phyloP scores from a whole-genome alignment of 2,797 vertebrate species.

The Intellagama lesueurii region DNA sequence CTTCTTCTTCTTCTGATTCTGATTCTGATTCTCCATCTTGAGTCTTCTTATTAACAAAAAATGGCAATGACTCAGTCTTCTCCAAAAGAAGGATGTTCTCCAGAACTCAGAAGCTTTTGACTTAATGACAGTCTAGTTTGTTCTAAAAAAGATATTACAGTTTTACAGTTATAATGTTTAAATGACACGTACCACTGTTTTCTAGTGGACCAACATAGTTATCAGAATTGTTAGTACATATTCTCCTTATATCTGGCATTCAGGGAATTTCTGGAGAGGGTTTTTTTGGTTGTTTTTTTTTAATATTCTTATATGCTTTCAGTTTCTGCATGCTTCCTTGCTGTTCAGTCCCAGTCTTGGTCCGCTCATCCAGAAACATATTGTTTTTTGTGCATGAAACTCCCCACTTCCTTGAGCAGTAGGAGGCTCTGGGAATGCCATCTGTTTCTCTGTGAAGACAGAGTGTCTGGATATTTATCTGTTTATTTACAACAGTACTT shows the following conservation, averaged over 20 bases:
- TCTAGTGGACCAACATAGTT: background rate
- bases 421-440: background rate
- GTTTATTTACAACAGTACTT: conserved; percentile 1
- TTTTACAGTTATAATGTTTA: background rate
- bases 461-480: background rate
- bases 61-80: background rate
- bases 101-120: background rate
- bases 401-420: background rate
- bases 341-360: background rate
- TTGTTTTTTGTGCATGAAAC: background rate
- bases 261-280: background rate
- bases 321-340: too few species aligned
- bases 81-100: background rate
- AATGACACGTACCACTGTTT: background rate
- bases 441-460: background rate
- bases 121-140: background rate
- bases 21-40: too few species aligned
- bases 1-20: too few species aligned
- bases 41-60: too few species aligned
- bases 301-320: background rate
- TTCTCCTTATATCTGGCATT: background rate
- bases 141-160: background rate
- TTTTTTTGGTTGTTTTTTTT: background rate
- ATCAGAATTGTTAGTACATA: background rate
- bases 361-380: background rate